Evolutionary conservation across 1,140 invertebrate genomes (phyloP).

Genomic region (Pseudomyrmex sp.): DNA sequence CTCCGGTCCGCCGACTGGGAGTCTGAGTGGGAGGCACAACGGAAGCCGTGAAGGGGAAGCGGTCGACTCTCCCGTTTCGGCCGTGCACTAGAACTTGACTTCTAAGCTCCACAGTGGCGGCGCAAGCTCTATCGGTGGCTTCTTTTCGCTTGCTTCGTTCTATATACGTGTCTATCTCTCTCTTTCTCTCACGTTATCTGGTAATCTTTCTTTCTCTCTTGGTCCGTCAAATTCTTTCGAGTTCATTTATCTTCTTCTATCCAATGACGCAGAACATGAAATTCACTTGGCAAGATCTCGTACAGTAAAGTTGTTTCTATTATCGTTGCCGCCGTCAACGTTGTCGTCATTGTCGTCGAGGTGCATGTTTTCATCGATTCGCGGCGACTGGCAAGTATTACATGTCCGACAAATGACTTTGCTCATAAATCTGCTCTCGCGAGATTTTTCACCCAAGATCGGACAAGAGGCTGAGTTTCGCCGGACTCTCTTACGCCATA

Average conservation of each 20-base stretch:
- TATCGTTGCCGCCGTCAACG: conserved; percentile 11
- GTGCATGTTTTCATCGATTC: conserved; percentile 61
- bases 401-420: conserved; percentile 6
- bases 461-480: background rate
- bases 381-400: background rate
- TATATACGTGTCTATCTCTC: background rate
- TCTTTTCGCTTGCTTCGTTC: conserved; percentile 35
- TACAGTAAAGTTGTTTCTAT: conserved; percentile 59
- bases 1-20: conserved; percentile 29
- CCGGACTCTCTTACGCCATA: background rate
- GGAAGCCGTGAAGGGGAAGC: conserved; percentile 42
- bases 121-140: conserved; percentile 63
- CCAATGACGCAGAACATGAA: background rate
- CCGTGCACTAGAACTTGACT: conserved; percentile 76
- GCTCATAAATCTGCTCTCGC: background rate
- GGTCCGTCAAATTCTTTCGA: conserved; percentile 3
- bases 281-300: conserved; percentile 53
- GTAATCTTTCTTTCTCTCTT: background rate
- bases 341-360: conserved; percentile 11
- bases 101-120: conserved; percentile 70
- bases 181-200: background rate
- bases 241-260: background rate
- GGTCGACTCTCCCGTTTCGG: conserved; percentile 72
- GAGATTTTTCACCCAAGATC: background rate
- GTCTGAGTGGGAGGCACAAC: background rate